Percentiles rank a stretch among this genome's conserved stretches.
phyloP scores from a whole-genome alignment of 2,888 invertebrate genomes.

The Caenorhabditis sp. region DNA sequence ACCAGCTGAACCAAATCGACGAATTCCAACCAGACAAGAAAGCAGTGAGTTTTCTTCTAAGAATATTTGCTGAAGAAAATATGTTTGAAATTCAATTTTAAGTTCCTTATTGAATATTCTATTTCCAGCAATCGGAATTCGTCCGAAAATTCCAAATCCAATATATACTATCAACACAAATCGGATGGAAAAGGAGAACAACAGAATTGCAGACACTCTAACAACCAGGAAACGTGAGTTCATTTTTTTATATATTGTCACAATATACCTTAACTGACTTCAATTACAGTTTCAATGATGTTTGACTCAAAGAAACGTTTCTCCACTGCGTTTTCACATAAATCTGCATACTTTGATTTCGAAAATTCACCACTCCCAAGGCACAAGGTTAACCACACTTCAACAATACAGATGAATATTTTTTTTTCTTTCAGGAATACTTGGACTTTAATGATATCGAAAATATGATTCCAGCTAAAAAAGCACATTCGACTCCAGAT shows the following conservation, averaged over 20 bases:
- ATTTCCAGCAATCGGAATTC: slow-evolving; percentile 35
- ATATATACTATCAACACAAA: slow-evolving; percentile 46
- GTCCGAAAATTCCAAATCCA: slow-evolving; percentile 50
- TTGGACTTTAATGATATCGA: slow-evolving; percentile 53
- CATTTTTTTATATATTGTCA: too few relatives aligned
- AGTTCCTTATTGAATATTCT: too few relatives aligned
- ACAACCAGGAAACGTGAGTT: slow-evolving; percentile 47
- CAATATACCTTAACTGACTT: too few relatives aligned
- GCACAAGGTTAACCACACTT: slow-evolving; percentile 43
- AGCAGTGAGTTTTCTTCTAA: slow-evolving; percentile 20
- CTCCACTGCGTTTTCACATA: slow-evolving; percentile 46
- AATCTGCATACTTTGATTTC: slow-evolving; percentile 48
- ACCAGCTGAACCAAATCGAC: slow-evolving; percentile 34
- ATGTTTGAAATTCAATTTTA: too few relatives aligned
- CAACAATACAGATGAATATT: not conserved
- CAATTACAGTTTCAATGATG: slow-evolving; percentile 52
- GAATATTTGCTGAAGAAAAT: not conserved
- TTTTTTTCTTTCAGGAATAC: slow-evolving; percentile 40
- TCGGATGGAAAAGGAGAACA: slow-evolving; percentile 37
- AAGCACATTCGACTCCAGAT: slow-evolving; percentile 24
- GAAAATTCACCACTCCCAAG: slow-evolving; percentile 52
- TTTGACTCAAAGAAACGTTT: slow-evolving; percentile 47
- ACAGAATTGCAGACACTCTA: slow-evolving; percentile 40
- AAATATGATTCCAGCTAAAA: slow-evolving; percentile 46
- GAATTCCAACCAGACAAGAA: slow-evolving; percentile 29